Conservation (phyloP, 2,888 invertebrate species). For the Ennomos erosarius region DNA sequence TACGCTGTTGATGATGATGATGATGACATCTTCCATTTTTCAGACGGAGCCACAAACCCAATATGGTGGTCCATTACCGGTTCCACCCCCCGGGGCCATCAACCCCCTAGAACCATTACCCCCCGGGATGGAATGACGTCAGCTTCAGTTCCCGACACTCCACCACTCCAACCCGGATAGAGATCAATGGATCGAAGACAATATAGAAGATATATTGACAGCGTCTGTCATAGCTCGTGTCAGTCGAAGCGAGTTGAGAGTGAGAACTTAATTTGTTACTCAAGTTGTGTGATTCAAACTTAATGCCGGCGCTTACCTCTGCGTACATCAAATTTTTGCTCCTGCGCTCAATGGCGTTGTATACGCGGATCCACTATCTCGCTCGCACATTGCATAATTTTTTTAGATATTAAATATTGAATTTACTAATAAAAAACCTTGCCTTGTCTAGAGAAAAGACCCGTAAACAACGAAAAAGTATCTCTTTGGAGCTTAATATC, state of each 20-base stretch:
- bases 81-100: conserved; percentile 35
- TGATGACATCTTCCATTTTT: conserved; percentile 12
- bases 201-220: background rate
- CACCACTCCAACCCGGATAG: conserved; percentile 1
- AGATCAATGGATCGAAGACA: conserved; percentile 4
- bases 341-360: no score
- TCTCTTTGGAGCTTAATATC: no score
- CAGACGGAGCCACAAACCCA: conserved; percentile 42
- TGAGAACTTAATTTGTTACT: background rate
- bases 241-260: background rate
- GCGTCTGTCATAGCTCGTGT: background rate
- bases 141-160: background rate
- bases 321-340: no score
- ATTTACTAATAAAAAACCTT: no score
- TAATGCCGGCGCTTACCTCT: no score
- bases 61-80: conserved; percentile 43
- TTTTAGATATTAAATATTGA: no score
- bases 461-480: no score
- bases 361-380: no score
- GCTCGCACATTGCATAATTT: no score
- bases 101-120: conserved; percentile 70
- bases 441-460: no score
- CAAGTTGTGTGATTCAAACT: no score
- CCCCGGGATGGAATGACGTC: conserved; percentile 73
- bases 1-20: no score